Conservation (phyloP, 2,888 invertebrate genomes). For the Leistus spinibarbis region DNA sequence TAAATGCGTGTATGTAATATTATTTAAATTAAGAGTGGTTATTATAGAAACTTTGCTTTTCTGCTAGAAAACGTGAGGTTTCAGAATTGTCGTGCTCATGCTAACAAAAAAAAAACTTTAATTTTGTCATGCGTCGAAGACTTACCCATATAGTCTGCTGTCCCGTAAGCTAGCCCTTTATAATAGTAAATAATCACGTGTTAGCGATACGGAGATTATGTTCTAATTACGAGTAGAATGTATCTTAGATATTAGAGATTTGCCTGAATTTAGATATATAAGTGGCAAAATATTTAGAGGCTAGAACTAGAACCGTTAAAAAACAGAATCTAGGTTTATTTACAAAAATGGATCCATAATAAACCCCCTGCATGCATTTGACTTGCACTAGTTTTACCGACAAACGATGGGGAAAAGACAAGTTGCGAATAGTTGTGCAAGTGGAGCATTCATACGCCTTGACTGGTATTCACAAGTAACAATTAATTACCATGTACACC, state of each 20-base stretch:
- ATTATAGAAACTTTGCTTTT: slow-evolving; percentile 4
- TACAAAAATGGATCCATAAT: too few species aligned
- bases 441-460: too few species aligned
- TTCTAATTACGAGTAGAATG: background rate
- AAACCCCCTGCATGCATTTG: too few species aligned
- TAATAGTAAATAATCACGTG: background rate
- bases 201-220: background rate
- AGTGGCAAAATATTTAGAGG: background rate
- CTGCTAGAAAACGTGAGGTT: background rate
- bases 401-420: too few species aligned
- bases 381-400: too few species aligned
- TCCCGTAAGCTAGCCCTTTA: slow-evolving; percentile 87
- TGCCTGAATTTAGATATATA: background rate
- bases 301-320: background rate
- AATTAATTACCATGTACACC: too few species aligned
- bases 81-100: slow-evolving; percentile 20
- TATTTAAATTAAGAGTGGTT: slow-evolving; percentile 6
- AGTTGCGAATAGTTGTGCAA: too few species aligned
- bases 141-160: slow-evolving; percentile 86
- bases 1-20: slow-evolving; percentile 15
- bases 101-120: slow-evolving; percentile 18
- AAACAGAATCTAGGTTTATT: background rate
- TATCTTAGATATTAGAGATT: background rate
- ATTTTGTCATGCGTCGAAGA: slow-evolving; percentile 44
- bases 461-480: too few species aligned